phyloP scores from a whole-genome alignment of 35 echinoderm and acorn worm genomes.

The Hemicentrotus pulcherrimus region DNA sequence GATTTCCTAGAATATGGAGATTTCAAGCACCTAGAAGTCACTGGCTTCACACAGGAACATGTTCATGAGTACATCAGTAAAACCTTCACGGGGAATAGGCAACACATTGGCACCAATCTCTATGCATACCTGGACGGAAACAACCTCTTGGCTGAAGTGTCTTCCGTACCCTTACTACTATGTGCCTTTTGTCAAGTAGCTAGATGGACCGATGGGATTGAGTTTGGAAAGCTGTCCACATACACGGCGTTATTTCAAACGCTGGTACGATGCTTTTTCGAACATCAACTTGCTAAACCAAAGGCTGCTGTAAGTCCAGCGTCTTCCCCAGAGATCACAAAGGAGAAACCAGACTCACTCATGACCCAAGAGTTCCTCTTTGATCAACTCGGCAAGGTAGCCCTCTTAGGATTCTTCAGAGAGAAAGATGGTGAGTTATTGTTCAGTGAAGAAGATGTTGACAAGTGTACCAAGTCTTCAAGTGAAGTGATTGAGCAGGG shows the following conservation, averaged over 20 bases:
- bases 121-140: conserved; percentile 47
- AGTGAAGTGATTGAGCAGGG: conserved; percentile 43
- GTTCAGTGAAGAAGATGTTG: conserved; percentile 56
- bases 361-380: conserved; percentile 44
- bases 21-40: conserved; percentile 55
- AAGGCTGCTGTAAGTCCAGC: neutral
- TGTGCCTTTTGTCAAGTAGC: conserved; percentile 52
- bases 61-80: conserved; percentile 54
- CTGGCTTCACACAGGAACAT: conserved; percentile 57
- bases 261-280: conserved; percentile 31
- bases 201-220: conserved; percentile 58
- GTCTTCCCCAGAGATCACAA: neutral
- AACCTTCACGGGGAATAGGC: conserved; percentile 1
- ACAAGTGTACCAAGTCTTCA: neutral
- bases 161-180: conserved; percentile 15
- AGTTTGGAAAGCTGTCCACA: conserved; percentile 54
- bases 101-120: conserved; percentile 29
- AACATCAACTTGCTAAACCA: conserved; percentile 48
- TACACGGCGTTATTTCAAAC: conserved; percentile 26
- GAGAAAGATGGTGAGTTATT: conserved; percentile 44
- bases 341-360: neutral
- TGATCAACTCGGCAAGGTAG: conserved; percentile 56
- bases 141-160: conserved; percentile 26
- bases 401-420: conserved; percentile 48
- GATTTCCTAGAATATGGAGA: conserved; percentile 52